Percentiles rank a stretch among this genome's conserved stretches.
These are phyloP conservation scores for Colius striatus DNA, from an alignment of 2,113 vertebrate species.

Conservation along the genomic window DNA sequence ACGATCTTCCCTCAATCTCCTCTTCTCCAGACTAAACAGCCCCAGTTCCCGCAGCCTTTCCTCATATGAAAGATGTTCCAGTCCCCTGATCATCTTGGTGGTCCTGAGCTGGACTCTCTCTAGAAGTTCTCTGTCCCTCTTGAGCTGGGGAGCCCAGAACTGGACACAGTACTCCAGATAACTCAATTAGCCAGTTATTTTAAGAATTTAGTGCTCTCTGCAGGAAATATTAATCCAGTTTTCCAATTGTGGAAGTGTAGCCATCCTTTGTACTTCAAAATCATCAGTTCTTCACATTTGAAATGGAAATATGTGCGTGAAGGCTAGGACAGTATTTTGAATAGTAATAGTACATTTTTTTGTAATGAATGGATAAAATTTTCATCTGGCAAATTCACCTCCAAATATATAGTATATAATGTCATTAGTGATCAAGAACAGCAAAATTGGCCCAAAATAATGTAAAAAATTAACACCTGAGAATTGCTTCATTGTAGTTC, in stretches of 20 bases:
- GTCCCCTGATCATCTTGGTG: too few species aligned
- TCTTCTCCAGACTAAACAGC: too few species aligned
- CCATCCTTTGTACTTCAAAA: not conserved
- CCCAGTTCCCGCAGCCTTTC: too few species aligned
- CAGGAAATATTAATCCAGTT: not conserved
- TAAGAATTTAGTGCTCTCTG: not conserved
- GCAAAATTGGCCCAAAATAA: not conserved
- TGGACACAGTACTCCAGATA: too few species aligned
- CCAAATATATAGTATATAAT: not conserved
- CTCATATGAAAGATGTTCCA: too few species aligned
- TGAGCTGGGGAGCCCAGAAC: too few species aligned
- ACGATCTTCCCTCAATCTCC: too few species aligned
- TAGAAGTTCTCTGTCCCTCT: too few species aligned
- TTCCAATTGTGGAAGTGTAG: not conserved
- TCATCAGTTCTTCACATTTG: not conserved
- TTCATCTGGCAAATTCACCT: not conserved
- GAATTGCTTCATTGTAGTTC: not conserved
- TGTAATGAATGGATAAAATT: accelerated
- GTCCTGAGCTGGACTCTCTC: too few species aligned
- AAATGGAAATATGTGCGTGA: not conserved
- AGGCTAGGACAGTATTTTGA: not conserved
- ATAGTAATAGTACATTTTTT: not conserved
- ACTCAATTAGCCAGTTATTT: not conserved
- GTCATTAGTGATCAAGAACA: not conserved
- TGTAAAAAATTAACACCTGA: not conserved